These are phyloP conservation scores for Pristiophorus japonicus DNA, from an alignment of 2,113 vertebrate species.

Conservation along the genomic window DNA sequence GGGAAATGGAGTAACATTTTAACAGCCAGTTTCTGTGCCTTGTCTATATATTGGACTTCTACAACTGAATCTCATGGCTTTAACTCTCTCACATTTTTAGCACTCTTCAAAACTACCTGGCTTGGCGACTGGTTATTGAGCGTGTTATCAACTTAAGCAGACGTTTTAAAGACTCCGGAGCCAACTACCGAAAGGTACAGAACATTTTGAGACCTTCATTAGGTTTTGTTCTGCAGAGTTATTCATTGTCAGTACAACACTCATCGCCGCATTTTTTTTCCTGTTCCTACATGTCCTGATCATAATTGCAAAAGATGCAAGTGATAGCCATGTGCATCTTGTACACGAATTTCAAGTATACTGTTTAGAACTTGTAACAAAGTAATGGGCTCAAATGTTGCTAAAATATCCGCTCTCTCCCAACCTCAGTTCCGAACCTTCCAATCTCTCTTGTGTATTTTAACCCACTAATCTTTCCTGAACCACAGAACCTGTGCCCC, in stretches of 20 bases:
- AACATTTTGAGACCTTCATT: neutral
- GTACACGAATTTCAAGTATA: neutral
- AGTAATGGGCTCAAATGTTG: neutral
- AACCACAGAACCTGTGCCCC: neutral
- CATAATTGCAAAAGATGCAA: neutral
- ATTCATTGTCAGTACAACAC: neutral
- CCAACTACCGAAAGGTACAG: conserved; percentile 70
- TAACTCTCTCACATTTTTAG: conserved; percentile 52
- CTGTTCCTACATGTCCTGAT: no score
- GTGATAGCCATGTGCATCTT: neutral
- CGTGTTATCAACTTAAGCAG: conserved; percentile 78
- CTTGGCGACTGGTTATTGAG: conserved; percentile 81
- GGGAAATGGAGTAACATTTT: neutral
- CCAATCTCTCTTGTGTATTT: neutral
- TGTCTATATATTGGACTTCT: neutral
- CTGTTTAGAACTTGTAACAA: neutral
- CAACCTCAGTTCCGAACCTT: neutral
- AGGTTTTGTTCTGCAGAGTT: neutral
- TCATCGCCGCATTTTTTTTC: neutral
- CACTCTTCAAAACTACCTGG: conserved; percentile 92
- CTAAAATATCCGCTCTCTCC: neutral
- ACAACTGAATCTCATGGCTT: neutral
- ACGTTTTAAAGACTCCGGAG: conserved; percentile 78
- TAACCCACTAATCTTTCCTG: neutral
- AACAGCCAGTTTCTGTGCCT: neutral